These are phyloP conservation scores for Larimichthys polyactis DNA, from an alignment of 2,113 vertebrate species.

Conservation along the genomic window DNA sequence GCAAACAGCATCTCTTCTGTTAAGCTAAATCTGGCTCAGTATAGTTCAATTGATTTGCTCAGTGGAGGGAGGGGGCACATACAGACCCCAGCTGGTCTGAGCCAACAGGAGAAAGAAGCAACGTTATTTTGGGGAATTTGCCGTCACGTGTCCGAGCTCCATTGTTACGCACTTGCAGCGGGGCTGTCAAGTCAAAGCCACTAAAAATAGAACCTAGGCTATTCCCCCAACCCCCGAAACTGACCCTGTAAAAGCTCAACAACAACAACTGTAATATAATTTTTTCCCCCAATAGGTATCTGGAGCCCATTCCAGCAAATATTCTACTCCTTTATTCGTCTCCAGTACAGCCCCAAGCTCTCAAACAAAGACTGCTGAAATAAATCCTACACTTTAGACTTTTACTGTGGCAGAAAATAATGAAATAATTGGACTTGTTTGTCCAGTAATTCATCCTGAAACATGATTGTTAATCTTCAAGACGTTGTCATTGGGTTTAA, in stretches of 20 bases:
- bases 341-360: neutral
- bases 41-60: constrained; percentile 14
- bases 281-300: neutral
- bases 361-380: neutral
- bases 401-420: neutral
- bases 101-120: constrained; percentile 35
- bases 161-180: constrained; percentile 30
- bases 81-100: constrained; percentile 28
- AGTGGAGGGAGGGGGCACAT: neutral
- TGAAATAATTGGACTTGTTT: neutral
- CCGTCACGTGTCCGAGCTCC: constrained; percentile 9
- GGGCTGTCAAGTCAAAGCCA: neutral
- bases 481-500: neutral
- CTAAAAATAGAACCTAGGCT: constrained; percentile 36
- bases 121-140: constrained; percentile 43
- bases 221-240: constrained; percentile 24
- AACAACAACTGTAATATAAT: neutral
- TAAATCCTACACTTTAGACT: neutral
- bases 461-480: neutral
- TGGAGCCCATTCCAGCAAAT: constrained; percentile 7
- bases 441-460: constrained; percentile 1
- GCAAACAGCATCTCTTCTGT: neutral
- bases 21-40: neutral
- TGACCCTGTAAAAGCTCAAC: constrained; percentile 2
- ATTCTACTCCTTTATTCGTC: neutral